phyloP scores from a whole-genome alignment of 2,888 invertebrate species.

The Carterocephalus palaemon region DNA sequence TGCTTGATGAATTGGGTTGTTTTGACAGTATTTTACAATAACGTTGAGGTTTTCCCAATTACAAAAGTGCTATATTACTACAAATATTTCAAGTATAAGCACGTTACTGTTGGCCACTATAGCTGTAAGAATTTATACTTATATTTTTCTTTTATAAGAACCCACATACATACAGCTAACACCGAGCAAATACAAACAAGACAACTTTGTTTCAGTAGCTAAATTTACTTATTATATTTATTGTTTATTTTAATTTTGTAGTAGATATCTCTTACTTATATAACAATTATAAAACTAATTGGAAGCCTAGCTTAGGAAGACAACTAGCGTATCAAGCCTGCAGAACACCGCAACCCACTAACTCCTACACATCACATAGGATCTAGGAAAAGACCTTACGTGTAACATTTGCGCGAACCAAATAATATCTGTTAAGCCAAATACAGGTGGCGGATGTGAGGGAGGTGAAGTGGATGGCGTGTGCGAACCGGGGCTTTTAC shows the following conservation, averaged over 20 bases:
- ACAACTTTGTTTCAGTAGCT: not conserved
- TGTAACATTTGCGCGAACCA: slow-evolving; percentile 14
- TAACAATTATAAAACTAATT: too few species aligned
- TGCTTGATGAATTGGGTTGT: slow-evolving; percentile 18
- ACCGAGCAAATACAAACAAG: slow-evolving; percentile 5
- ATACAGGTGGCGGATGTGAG: slow-evolving; percentile 88
- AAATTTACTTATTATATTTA: too few species aligned
- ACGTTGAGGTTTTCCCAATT: too few species aligned
- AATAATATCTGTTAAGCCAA: slow-evolving; percentile 41
- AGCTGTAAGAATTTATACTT: too few species aligned
- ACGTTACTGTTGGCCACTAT: too few species aligned
- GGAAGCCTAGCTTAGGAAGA: too few species aligned
- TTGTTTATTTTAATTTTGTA: too few species aligned
- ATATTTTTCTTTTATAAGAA: not conserved
- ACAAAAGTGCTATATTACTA: too few species aligned
- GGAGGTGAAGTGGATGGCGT: slow-evolving; percentile 99
- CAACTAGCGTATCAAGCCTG: slow-evolving; percentile 27
- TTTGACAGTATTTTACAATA: not conserved
- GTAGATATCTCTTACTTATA: too few species aligned
- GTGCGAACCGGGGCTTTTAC: slow-evolving; percentile 97
- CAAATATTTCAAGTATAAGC: too few species aligned
- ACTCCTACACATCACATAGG: slow-evolving; percentile 12
- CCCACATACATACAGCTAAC: slow-evolving; percentile 9
- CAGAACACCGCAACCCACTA: slow-evolving; percentile 33
- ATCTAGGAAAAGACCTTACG: too few species aligned